Percentiles rank a stretch among this genome's conserved stretches.
Evolutionary conservation across 2,888 invertebrate genomes (phyloP).

Genomic region (Pristionchus fissidentatus): DNA sequence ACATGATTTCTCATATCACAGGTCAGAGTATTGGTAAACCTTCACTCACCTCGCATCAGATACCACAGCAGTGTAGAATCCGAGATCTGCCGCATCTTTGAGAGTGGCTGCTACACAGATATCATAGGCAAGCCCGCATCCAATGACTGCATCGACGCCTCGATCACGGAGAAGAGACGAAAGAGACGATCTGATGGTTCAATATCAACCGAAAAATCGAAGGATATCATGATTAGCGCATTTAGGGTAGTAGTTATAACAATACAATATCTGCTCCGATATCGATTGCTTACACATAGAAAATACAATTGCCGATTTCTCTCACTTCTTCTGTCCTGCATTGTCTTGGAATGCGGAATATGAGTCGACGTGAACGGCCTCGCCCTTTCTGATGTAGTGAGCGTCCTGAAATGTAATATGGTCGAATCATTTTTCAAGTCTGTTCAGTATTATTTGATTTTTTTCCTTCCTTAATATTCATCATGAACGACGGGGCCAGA

Average conservation of each 20-base stretch:
- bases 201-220: neutral
- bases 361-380: constrained; percentile 93
- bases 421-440: neutral
- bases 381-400: constrained; percentile 80
- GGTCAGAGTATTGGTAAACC: neutral
- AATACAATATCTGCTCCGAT: neutral
- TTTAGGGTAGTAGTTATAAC: neutral
- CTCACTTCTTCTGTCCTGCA: constrained; percentile 82
- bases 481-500: neutral
- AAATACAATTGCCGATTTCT: neutral
- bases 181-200: constrained; percentile 84
- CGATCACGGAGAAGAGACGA: constrained; percentile 86
- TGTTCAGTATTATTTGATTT: neutral
- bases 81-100: constrained; percentile 60
- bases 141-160: constrained; percentile 90
- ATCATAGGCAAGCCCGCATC: constrained; percentile 94
- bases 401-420: constrained; percentile 43
- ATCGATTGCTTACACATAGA: neutral
- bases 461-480: neutral
- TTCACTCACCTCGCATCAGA: constrained; percentile 63
- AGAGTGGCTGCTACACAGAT: constrained; percentile 84
- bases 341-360: constrained; percentile 99
- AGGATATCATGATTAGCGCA: neutral
- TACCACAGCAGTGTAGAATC: constrained; percentile 68
- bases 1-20: neutral